These are phyloP conservation scores for pig (Sus scrofa) DNA, from an alignment of 2,113 vertebrate species.

Conservation along the genomic window DNA sequence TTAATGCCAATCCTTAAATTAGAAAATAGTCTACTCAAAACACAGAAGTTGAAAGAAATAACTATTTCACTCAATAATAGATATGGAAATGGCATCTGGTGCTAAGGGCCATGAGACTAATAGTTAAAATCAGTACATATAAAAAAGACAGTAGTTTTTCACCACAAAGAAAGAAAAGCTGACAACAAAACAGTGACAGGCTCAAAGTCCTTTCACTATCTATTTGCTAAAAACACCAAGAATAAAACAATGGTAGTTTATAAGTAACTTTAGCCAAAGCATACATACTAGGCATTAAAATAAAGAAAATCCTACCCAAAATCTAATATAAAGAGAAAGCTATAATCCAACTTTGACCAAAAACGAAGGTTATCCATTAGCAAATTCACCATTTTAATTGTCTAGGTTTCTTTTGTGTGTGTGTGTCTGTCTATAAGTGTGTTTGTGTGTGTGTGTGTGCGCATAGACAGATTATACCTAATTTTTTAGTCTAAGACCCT, in stretches of 20 bases:
- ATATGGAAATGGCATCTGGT: neutral
- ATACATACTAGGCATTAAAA: constrained; percentile 1
- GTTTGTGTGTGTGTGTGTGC: no score
- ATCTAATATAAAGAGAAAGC: constrained; percentile 53
- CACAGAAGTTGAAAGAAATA: neutral
- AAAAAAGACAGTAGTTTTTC: neutral
- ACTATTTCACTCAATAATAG: neutral
- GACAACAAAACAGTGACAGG: neutral
- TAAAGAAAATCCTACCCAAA: constrained; percentile 37
- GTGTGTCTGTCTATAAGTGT: no score
- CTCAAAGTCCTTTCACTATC: neutral
- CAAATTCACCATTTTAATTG: constrained; percentile 7
- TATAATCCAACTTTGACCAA: constrained; percentile 29
- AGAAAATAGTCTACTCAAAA: constrained; percentile 25
- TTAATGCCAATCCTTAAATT: neutral
- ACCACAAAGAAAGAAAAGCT: constrained; percentile 11
- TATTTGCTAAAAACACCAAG: constrained; percentile 7
- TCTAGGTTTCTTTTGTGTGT: neutral
- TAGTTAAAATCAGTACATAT: neutral
- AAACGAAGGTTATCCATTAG: constrained; percentile 5
- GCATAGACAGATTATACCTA: neutral
- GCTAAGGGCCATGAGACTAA: neutral
- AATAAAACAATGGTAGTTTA: constrained; percentile 20
- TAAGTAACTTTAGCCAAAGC: constrained; percentile 28
- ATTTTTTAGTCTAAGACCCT: constrained; percentile 1